Evolutionary conservation across 2,113 vertebrate species (phyloP), one percentile per base, ranked within the genome.

Genomic region (Solea solea): DNA sequence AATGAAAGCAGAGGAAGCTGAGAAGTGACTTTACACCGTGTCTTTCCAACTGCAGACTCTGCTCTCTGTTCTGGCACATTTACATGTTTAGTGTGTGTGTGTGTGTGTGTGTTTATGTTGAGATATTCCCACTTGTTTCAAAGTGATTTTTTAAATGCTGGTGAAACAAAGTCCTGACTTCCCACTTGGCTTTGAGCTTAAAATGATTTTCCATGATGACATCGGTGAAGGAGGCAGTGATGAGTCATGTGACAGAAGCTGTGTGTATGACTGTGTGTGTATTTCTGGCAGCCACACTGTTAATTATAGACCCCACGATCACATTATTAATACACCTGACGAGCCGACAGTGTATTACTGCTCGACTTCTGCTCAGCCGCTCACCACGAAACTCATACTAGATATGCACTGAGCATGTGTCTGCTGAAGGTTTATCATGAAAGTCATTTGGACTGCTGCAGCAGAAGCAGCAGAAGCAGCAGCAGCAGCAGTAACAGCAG

Each of bases 241-340:
- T 84, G 62, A 86, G 68, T 69, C 56, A 62, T 83, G 87, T 65
- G 84, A 89, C 78, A 65, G 81, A 77, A 65, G 75, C 78, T 57
- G 44, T 10, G 60, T 57, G 21, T 49, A 21, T 16, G 64, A 42
- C 57, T 61, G 12, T 9, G 75, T 41, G 79, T 76, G 79, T 89
- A 84, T 89, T 89, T 91, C 72, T 83, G 84, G 78, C 76, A 39
- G 44, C 25, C 2, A 0, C 64, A 28, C 34, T 57, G 39, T 75
- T 77, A 84, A 83, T 84, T 61, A 53, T 28, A 34, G 69, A 75
- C 34, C 41, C 34, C 1, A 39, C 66, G 72, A 61, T 52, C 60
- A 41, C 59, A 56, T 67, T 69, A 34, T 54, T 51, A 69, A 75
- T 57, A 2, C 27, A 7, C 54, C 25, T 50, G 34, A 34, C 2